Evolutionary conservation across 2,888 invertebrate genomes (phyloP).

Genomic region (Volucella zonaria): DNA sequence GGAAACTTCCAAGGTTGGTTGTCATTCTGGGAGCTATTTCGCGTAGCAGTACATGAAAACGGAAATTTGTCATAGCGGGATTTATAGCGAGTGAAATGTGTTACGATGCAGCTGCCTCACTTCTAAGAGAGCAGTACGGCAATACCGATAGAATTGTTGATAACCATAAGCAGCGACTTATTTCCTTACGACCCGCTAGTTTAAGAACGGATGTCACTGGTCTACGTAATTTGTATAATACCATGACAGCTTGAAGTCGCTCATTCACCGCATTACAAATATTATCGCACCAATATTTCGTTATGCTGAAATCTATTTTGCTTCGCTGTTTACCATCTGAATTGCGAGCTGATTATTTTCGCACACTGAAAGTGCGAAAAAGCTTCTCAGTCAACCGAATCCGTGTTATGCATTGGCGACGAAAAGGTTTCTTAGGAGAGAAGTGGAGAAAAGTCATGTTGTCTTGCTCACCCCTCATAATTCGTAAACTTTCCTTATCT

Average conservation of each 20-base stretch:
- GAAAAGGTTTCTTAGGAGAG: slow-evolving; percentile 40
- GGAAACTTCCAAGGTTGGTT: slow-evolving; percentile 18
- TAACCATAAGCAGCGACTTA: slow-evolving; percentile 22
- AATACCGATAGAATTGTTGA: slow-evolving; percentile 22
- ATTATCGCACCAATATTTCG: slow-evolving; percentile 12
- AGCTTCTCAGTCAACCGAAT: slow-evolving; percentile 1
- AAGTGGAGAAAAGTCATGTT: slow-evolving; percentile 21
- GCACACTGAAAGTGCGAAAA: neutral
- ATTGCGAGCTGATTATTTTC: slow-evolving; percentile 29
- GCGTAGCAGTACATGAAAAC: slow-evolving; percentile 29
- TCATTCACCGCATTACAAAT: slow-evolving; percentile 40
- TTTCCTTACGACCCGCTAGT: too few relatives aligned
- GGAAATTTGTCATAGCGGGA: neutral
- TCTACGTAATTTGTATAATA: slow-evolving; percentile 17
- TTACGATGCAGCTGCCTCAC: too few relatives aligned
- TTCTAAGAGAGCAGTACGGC: slow-evolving; percentile 27
- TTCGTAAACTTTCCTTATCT: neutral
- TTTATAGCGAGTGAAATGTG: too few relatives aligned
- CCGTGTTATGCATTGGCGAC: slow-evolving; percentile 7
- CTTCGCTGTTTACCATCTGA: slow-evolving; percentile 24
- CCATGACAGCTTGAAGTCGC: slow-evolving; percentile 18
- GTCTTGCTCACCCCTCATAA: neutral
- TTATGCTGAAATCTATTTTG: slow-evolving; percentile 47
- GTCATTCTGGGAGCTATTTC: slow-evolving; percentile 38
- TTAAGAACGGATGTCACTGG: slow-evolving; percentile 1